These are phyloP conservation scores for Drosophila pallidifrons DNA, from an alignment of 1,140 invertebrate genomes.

Conservation along the genomic window DNA sequence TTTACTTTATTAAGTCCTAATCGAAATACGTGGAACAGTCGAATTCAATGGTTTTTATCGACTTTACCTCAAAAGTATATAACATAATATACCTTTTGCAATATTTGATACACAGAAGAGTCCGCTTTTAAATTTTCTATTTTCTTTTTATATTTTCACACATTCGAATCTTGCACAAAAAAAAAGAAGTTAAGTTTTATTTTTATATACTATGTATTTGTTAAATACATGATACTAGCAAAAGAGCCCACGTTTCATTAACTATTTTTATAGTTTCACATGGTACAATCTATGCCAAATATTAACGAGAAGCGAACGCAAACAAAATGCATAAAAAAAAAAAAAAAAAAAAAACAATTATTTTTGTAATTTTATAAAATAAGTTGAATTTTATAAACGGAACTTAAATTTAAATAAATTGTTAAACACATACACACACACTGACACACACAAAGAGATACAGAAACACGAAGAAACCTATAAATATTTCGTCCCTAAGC, in stretches of 20 bases:
- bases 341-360: slow-evolving; percentile 61
- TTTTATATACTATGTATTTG: slow-evolving; percentile 42
- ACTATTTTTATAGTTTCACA: slow-evolving; percentile 73
- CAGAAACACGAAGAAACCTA: slow-evolving; percentile 30
- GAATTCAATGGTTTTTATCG: background rate
- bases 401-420: slow-evolving; percentile 17
- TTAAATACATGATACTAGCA: slow-evolving; percentile 50
- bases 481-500: slow-evolving; percentile 56
- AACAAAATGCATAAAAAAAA: slow-evolving; percentile 74
- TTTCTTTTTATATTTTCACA: background rate
- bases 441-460: slow-evolving; percentile 18
- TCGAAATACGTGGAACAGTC: background rate
- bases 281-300: slow-evolving; percentile 76
- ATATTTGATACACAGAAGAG: background rate
- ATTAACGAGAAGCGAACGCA: slow-evolving; percentile 50
- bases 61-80: background rate
- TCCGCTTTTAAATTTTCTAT: background rate
- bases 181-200: slow-evolving; percentile 43
- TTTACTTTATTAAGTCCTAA: slow-evolving; percentile 42
- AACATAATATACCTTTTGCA: background rate
- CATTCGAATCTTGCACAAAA: slow-evolving; percentile 9
- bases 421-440: slow-evolving; percentile 15
- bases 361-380: slow-evolving; percentile 84
- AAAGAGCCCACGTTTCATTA: slow-evolving; percentile 61
- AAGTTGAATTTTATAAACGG: slow-evolving; percentile 64